Evolutionary conservation across 2,888 invertebrate genomes (phyloP).

Genomic region (Nomada lathburiana): DNA sequence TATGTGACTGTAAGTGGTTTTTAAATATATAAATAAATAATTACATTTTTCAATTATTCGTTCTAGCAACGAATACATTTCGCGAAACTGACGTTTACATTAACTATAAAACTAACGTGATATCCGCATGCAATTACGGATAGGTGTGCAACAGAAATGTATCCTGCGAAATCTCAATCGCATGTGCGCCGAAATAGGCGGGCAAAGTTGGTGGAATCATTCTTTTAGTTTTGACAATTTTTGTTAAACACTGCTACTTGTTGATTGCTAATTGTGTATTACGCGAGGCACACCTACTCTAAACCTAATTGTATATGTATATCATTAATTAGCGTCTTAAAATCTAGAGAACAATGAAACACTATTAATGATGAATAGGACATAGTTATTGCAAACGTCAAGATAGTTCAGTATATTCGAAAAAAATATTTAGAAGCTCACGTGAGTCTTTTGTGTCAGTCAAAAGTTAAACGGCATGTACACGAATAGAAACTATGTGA

Average conservation of each 20-base stretch:
- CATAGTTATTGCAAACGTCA: not conserved
- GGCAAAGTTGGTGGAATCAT: not conserved
- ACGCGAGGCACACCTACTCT: not conserved
- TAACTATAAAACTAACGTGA: not conserved
- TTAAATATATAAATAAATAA: too few relatives aligned
- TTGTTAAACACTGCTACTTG: slow-evolving; percentile 28
- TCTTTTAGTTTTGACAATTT: not conserved
- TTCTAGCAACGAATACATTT: not conserved
- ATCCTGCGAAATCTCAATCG: not conserved
- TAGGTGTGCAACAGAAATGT: not conserved
- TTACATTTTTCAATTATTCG: not conserved
- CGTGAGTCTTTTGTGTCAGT: not conserved
- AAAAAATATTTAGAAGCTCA: not conserved
- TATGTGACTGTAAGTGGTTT: too few relatives aligned
- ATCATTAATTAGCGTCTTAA: not conserved
- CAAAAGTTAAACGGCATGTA: not conserved
- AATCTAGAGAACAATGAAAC: not conserved
- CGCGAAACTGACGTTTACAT: not conserved
- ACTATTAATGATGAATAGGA: not conserved
- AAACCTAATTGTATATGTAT: not conserved
- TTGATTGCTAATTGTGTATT: slow-evolving; percentile 33
- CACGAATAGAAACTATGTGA: not conserved
- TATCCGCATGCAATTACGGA: not conserved
- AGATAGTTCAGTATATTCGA: not conserved
- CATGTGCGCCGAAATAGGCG: not conserved